A percentile compares a stretch with the other conserved stretches of the same genome.
These are phyloP conservation scores for Strigops habroptila DNA, from an alignment of 2,113 vertebrate species.

Conservation along the genomic window DNA sequence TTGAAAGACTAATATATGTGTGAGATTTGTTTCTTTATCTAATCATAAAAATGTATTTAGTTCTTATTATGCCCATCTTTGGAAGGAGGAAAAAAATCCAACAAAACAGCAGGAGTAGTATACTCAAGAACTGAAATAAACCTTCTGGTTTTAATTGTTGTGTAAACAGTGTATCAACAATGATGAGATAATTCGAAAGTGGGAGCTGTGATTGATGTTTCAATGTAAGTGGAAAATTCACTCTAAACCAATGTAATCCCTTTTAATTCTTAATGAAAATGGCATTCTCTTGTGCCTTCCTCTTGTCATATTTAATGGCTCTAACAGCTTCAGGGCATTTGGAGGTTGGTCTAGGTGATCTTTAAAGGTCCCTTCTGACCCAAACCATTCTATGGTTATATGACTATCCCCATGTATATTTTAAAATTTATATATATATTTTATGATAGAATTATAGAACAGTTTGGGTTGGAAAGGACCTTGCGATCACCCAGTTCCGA, in stretches of 20 bases:
- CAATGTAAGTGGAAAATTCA: not conserved
- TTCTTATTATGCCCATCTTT: not conserved
- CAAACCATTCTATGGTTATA: not conserved
- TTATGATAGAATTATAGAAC: not conserved
- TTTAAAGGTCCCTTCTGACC: not conserved
- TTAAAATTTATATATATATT: not conserved
- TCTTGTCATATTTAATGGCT: not conserved
- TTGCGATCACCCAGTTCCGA: not conserved
- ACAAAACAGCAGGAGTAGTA: not conserved
- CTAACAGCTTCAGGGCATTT: not conserved
- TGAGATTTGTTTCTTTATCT: not conserved
- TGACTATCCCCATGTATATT: not conserved
- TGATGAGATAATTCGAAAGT: not conserved
- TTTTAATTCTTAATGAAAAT: not conserved
- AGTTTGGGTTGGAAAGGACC: not conserved
- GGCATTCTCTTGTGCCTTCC: not conserved
- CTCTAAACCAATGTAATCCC: not conserved
- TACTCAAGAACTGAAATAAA: not conserved
- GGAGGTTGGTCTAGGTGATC: not conserved
- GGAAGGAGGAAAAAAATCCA: no score
- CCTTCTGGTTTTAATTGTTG: not conserved
- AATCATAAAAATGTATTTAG: not conserved
- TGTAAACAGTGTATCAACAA: not conserved
- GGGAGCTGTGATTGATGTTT: not conserved
- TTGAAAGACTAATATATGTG: not conserved